These are phyloP conservation scores for Geotrupes spiniger DNA, from an alignment of 2,888 invertebrate species.

Conservation along the genomic window DNA sequence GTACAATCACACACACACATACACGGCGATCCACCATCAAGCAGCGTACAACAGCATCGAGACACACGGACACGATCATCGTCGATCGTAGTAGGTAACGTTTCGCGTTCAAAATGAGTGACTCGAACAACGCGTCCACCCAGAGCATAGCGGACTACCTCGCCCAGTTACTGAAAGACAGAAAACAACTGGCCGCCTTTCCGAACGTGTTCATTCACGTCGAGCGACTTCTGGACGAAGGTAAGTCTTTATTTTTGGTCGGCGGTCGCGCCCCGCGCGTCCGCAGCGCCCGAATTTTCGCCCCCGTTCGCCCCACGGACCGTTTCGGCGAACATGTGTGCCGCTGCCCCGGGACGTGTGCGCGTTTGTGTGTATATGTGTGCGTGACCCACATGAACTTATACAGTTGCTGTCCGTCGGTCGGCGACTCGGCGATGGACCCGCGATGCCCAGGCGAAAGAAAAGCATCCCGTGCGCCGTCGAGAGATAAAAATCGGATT, in stretches of 20 bases:
- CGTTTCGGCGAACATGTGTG: slow-evolving; percentile 39
- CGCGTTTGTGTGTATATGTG: slow-evolving; percentile 1
- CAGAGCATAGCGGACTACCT: slow-evolving; percentile 99
- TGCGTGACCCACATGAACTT: slow-evolving; percentile 5
- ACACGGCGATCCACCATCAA: neutral
- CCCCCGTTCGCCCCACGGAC: slow-evolving; percentile 20
- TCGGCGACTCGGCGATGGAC: no score
- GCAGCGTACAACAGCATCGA: neutral
- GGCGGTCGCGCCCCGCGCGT: neutral
- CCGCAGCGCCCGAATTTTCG: neutral
- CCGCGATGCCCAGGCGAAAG: neutral
- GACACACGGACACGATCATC: neutral
- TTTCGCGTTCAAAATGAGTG: slow-evolving; percentile 43
- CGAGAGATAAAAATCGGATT: neutral
- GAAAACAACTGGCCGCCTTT: slow-evolving; percentile 99
- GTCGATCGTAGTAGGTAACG: slow-evolving; percentile 5
- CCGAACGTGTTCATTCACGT: slow-evolving; percentile 99
- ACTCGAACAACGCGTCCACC: slow-evolving; percentile 61
- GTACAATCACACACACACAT: no score
- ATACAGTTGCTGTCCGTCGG: no score
- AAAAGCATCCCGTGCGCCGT: neutral
- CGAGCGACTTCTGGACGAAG: slow-evolving; percentile 98
- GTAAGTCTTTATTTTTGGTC: slow-evolving; percentile 58
- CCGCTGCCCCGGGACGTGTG: slow-evolving; percentile 26
- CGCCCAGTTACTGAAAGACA: slow-evolving; percentile 99